phyloP scores from a whole-genome alignment of 2,888 invertebrate species.

The Choristoneura rosaceana region DNA sequence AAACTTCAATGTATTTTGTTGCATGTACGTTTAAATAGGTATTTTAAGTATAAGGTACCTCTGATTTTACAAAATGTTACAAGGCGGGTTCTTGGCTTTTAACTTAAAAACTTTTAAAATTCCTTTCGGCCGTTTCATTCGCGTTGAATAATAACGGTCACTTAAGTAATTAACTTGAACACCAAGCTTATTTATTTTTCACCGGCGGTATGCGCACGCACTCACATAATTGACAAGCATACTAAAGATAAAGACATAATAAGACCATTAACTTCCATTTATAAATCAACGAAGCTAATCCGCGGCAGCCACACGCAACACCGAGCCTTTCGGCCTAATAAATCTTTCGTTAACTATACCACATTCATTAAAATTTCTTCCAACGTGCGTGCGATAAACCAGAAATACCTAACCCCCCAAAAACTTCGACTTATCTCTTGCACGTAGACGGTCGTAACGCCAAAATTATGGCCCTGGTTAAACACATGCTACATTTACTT shows the following conservation, averaged over 20 bases:
- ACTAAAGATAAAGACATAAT: slow-evolving; percentile 63
- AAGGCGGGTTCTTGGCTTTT: neutral
- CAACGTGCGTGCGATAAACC: slow-evolving; percentile 81
- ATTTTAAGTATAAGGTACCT: too few species aligned
- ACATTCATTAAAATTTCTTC: slow-evolving; percentile 81
- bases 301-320: slow-evolving; percentile 53
- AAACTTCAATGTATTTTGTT: too few species aligned
- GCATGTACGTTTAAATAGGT: too few species aligned
- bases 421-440: slow-evolving; percentile 83
- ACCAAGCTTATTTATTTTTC: slow-evolving; percentile 12
- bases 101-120: slow-evolving; percentile 1
- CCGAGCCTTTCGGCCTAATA: slow-evolving; percentile 52
- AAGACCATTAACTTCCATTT: slow-evolving; percentile 60
- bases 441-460: slow-evolving; percentile 82
- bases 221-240: slow-evolving; percentile 43
- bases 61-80: neutral
- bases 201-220: slow-evolving; percentile 20
- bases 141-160: slow-evolving; percentile 23
- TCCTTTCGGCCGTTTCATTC: slow-evolving; percentile 19
- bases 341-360: slow-evolving; percentile 70
- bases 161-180: slow-evolving; percentile 40
- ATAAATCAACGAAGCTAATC: slow-evolving; percentile 61
- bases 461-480: slow-evolving; percentile 80
- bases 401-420: slow-evolving; percentile 68
- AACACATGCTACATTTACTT: slow-evolving; percentile 84